These are phyloP conservation scores for Urocitellus parryii DNA, from an alignment of 2,113 vertebrate genomes.

Conservation along the genomic window DNA sequence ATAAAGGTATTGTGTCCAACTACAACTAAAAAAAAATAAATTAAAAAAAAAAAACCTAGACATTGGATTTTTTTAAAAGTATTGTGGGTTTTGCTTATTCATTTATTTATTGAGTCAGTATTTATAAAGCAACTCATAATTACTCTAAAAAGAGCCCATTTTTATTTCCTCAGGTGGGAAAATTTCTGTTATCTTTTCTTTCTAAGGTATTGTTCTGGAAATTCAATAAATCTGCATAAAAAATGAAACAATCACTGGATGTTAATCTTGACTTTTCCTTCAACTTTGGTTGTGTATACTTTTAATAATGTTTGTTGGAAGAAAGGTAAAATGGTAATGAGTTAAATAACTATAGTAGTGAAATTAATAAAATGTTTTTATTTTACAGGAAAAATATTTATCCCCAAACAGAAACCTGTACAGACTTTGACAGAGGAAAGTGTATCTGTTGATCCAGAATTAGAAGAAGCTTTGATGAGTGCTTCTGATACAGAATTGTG, in stretches of 20 bases:
- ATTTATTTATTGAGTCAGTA: not conserved
- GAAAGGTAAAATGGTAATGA: constrained; percentile 6
- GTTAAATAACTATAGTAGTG: not conserved
- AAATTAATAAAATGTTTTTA: constrained; percentile 68
- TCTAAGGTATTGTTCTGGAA: not conserved
- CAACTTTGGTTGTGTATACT: not conserved
- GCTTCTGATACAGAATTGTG: constrained; percentile 97
- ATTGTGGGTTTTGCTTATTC: not conserved
- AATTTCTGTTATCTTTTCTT: not conserved
- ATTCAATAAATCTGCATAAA: not conserved
- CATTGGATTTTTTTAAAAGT: not conserved
- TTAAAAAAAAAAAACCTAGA: constrained; percentile 26
- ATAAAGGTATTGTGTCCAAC: no score
- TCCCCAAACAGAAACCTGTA: constrained; percentile 95
- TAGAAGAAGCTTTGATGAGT: constrained; percentile 97
- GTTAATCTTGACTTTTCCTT: constrained; percentile 18
- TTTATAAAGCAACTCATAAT: constrained; percentile 46
- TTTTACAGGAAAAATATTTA: constrained; percentile 93
- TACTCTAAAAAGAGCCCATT: constrained; percentile 30
- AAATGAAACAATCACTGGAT: not conserved
- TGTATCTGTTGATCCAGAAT: constrained; percentile 95
- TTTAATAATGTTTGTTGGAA: not conserved
- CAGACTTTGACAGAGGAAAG: constrained; percentile 92
- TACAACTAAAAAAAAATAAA: no score
- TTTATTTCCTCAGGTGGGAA: constrained; percentile 48